phyloP scores from a whole-genome alignment of 2,888 invertebrate genomes.

The Tetragonula carbonaria region DNA sequence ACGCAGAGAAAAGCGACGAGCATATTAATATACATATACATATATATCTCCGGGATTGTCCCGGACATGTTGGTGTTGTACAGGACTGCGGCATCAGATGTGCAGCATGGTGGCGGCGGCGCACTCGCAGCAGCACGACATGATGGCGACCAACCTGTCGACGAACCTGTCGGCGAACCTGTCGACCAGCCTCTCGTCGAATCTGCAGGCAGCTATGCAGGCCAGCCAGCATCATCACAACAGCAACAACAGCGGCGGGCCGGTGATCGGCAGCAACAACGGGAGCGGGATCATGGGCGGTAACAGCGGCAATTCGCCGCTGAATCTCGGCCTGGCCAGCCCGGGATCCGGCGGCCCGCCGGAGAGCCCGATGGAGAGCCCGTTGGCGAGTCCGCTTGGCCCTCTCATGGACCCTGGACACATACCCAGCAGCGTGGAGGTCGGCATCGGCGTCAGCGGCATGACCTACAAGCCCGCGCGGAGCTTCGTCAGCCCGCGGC shows the following conservation, averaged over 20 bases:
- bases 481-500: slow-evolving; percentile 87
- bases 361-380: slow-evolving; percentile 86
- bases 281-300: slow-evolving; percentile 79
- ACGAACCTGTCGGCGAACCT: slow-evolving; percentile 85
- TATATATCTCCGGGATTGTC: background rate
- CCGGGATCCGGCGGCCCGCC: slow-evolving; percentile 84
- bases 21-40: background rate
- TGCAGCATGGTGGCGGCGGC: slow-evolving; percentile 91
- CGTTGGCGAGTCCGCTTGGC: slow-evolving; percentile 87
- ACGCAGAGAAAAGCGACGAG: fast-evolving
- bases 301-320: slow-evolving; percentile 81
- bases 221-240: slow-evolving; percentile 83
- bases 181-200: slow-evolving; percentile 84
- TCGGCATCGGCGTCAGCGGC: slow-evolving; percentile 86
- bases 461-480: slow-evolving; percentile 88
- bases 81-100: slow-evolving; percentile 92
- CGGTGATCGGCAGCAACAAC: slow-evolving; percentile 70
- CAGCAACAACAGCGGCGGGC: slow-evolving; percentile 80
- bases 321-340: slow-evolving; percentile 85
- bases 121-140: slow-evolving; percentile 85
- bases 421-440: slow-evolving; percentile 85
- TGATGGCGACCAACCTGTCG: slow-evolving; percentile 83
- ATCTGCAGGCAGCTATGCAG: slow-evolving; percentile 84
- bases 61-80: background rate
- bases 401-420: slow-evolving; percentile 88